Percentiles rank a stretch among this genome's conserved stretches.
phyloP scores from a whole-genome alignment of 2,888 invertebrate species.

The Druceiella hillmani region DNA sequence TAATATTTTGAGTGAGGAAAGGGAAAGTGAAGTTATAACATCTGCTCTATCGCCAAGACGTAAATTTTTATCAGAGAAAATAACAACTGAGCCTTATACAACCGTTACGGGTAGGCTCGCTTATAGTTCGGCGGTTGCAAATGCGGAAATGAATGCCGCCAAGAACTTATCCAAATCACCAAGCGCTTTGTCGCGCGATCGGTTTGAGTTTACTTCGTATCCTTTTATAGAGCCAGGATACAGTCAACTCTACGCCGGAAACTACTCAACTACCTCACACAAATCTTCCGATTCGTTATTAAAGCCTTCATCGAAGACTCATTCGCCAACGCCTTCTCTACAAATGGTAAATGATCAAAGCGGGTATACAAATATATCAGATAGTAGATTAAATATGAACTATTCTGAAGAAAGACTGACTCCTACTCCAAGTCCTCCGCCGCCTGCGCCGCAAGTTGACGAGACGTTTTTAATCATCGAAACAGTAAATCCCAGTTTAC shows the following conservation, averaged over 20 bases:
- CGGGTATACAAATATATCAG: slow-evolving; percentile 48
- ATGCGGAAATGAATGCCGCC: slow-evolving; percentile 54
- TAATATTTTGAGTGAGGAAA: slow-evolving; percentile 55
- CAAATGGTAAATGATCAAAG: slow-evolving; percentile 61
- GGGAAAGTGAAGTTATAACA: slow-evolving; percentile 56
- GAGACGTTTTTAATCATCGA: slow-evolving; percentile 33
- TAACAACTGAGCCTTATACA: slow-evolving; percentile 57
- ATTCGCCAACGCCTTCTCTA: slow-evolving; percentile 58
- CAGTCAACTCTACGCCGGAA: slow-evolving; percentile 15
- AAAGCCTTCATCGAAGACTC: slow-evolving; percentile 48
- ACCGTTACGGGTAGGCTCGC: slow-evolving; percentile 60
- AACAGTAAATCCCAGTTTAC: slow-evolving; percentile 44
- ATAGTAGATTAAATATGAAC: slow-evolving; percentile 42
- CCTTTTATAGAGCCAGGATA: slow-evolving; percentile 31
- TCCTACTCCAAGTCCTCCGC: slow-evolving; percentile 69
- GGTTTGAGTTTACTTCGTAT: slow-evolving; percentile 53
- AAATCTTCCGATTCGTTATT: slow-evolving; percentile 47
- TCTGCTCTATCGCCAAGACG: slow-evolving; percentile 54
- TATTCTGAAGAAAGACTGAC: slow-evolving; percentile 45
- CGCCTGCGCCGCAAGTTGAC: slow-evolving; percentile 72
- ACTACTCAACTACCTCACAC: slow-evolving; percentile 34
- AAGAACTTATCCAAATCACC: slow-evolving; percentile 45
- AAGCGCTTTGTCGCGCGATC: slow-evolving; percentile 51
- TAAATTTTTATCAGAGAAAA: slow-evolving; percentile 51
- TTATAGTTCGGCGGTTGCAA: slow-evolving; percentile 62